phyloP scores from a whole-genome alignment of 2,113 vertebrate genomes.

The Tetraodon nigroviridis region DNA sequence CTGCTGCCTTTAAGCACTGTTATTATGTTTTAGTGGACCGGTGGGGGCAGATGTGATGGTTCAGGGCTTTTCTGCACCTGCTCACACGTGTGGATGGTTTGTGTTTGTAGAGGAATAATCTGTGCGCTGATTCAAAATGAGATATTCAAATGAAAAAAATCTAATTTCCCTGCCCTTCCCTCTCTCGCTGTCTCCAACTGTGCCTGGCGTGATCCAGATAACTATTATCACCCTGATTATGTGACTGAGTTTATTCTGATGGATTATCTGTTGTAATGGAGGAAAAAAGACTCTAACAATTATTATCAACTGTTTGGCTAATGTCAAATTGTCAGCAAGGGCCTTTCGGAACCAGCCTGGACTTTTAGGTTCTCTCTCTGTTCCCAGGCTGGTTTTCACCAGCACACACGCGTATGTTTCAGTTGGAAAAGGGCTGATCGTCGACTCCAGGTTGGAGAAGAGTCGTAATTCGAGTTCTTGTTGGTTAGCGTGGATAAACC shows the following conservation, averaged over 20 bases:
- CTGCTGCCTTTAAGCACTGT: not conserved
- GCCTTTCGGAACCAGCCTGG: too few species aligned
- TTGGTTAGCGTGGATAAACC: too few species aligned
- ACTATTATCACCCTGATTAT: not conserved
- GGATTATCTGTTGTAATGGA: not conserved
- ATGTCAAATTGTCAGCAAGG: too few species aligned
- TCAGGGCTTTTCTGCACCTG: not conserved
- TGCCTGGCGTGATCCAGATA: not conserved
- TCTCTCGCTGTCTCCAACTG: not conserved
- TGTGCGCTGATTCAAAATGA: not conserved
- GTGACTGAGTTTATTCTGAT: not conserved
- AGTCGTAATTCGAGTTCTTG: too few species aligned
- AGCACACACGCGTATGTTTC: slow-evolving; percentile 21
- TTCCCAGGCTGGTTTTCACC: slow-evolving; percentile 37
- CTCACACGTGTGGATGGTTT: not conserved
- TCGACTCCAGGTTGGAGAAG: too few species aligned
- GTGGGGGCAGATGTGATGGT: not conserved
- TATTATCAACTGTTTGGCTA: too few species aligned
- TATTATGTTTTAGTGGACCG: not conserved
- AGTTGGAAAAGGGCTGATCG: too few species aligned
- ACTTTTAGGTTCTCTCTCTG: slow-evolving; percentile 14
- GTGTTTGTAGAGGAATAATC: not conserved
- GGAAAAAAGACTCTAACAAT: not conserved
- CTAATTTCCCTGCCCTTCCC: not conserved
- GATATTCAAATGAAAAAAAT: not conserved